Base-by-base conservation (phyloP, 37 sponge, comb jelly and placozoan species). In the Aplysina aerophoba region DNA sequence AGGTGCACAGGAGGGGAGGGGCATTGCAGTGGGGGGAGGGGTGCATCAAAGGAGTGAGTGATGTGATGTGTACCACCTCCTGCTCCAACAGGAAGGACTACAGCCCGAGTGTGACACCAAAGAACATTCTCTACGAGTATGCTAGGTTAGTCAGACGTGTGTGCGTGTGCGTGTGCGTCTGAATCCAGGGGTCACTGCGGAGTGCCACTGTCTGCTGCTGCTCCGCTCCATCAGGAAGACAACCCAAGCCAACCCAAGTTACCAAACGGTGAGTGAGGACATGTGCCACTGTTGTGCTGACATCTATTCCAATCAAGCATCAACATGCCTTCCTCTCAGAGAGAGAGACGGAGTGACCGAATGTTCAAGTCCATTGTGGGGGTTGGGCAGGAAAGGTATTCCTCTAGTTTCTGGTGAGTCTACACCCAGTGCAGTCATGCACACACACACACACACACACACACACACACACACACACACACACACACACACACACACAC, bases 361-460 rank as follows among this genome's bases (percentile, higher is more conserved):
- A 40, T 82, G 34, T 96, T 93, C 92, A 96, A 93, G 66, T 89
- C 96, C 38, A 71, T 74, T 0, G 80, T 96, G 15, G 65, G 75
- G 1, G 22, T 96, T 36, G 88, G 85, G 1, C 86, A 84, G 0
- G 53, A 69, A 0, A 88, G 65, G 79, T 96, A 93, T 62, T 89
- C 92, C 20, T 91, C 92, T 17, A 93, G 91, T 55, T 81, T 84
- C 15, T 93, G 94, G 96, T 94, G 34, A 86, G 80, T 61, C 0
- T 17, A 5, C 37, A 25, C 16, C 27, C 19, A 54, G 1, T 69
- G 15, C 30, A 21, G 40, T 1, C 53, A 37, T 1, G n/a, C 79
- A 78, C 54, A 0, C 41, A 53, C 54, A 20, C 79, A 40, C 14
- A n/a, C 79, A 78, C 40, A 17, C 21, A 30, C 22, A 30, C 77